These are phyloP conservation scores for Cherax quadricarinatus DNA, from an alignment of 1,140 invertebrate genomes.

Conservation along the genomic window DNA sequence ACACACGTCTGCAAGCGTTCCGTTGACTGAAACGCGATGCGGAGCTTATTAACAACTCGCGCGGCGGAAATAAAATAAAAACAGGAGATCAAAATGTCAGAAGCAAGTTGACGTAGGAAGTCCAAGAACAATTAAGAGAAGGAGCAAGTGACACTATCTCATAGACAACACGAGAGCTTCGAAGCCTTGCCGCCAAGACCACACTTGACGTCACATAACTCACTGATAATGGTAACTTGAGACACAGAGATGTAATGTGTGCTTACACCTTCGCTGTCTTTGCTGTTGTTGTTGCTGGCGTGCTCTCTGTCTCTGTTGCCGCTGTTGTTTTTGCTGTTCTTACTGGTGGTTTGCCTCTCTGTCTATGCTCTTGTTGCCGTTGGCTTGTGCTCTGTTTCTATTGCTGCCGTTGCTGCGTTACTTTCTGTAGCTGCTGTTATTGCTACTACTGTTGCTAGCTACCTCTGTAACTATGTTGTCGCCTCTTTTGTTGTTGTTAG, in stretches of 20 bases:
- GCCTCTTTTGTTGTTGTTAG: neutral
- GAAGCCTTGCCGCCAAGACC: slow-evolving; percentile 16
- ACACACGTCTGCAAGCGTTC: neutral
- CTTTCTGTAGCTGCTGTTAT: neutral
- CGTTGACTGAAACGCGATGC: neutral
- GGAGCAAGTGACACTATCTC: slow-evolving; percentile 41
- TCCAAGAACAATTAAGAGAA: neutral
- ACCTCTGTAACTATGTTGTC: neutral
- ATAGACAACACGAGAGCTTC: slow-evolving; percentile 12
- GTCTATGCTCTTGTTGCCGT: no score
- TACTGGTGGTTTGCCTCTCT: no score
- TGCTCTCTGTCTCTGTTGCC: no score
- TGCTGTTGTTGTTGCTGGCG: no score
- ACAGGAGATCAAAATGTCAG: slow-evolving; percentile 16
- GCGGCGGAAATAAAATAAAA: slow-evolving; percentile 1
- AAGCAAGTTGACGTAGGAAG: neutral
- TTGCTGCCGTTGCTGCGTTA: neutral
- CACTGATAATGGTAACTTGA: slow-evolving; percentile 58
- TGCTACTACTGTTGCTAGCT: neutral
- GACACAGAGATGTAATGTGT: neutral
- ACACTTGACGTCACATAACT: slow-evolving; percentile 36
- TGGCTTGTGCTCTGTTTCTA: neutral
- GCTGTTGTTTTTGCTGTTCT: no score
- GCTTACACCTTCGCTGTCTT: no score
- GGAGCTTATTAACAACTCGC: neutral